phyloP scores from a whole-genome alignment of 1,140 invertebrate genomes.

The Bombus balteatus region DNA sequence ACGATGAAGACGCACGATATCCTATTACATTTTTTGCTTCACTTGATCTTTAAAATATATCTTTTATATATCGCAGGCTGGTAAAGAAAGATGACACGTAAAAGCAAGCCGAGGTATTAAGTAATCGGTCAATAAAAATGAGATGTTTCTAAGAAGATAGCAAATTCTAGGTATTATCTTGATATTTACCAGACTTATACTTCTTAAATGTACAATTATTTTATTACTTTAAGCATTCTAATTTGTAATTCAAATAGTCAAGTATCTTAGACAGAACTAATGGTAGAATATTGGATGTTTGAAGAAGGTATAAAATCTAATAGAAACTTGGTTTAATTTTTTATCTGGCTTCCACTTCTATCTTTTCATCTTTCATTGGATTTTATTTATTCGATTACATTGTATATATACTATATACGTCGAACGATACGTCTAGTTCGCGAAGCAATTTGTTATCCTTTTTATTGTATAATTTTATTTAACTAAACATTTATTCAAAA shows the following conservation, averaged over 20 bases:
- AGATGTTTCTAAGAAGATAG: background rate
- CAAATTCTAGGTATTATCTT: background rate
- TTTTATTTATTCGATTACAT: slow-evolving; percentile 29
- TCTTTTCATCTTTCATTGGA: slow-evolving; percentile 30
- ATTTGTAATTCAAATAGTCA: background rate
- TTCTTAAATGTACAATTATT: background rate
- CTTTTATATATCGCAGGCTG: background rate
- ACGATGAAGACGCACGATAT: background rate
- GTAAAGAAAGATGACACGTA: background rate
- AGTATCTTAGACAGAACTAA: background rate
- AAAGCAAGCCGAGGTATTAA: background rate
- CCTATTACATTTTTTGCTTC: background rate
- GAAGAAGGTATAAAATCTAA: background rate
- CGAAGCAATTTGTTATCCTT: background rate
- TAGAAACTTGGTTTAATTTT: slow-evolving; percentile 19
- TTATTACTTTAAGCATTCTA: too few species aligned
- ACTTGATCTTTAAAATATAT: background rate
- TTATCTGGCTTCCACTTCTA: slow-evolving; percentile 17
- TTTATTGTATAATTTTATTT: too few species aligned
- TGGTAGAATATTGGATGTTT: background rate
- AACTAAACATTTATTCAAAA: background rate
- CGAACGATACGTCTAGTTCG: background rate
- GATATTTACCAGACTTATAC: background rate
- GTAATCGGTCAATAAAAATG: background rate
- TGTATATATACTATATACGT: background rate